These are phyloP conservation scores for Dinocampus coccinellae DNA, from an alignment of 2,888 invertebrate genomes.

Conservation along the genomic window DNA sequence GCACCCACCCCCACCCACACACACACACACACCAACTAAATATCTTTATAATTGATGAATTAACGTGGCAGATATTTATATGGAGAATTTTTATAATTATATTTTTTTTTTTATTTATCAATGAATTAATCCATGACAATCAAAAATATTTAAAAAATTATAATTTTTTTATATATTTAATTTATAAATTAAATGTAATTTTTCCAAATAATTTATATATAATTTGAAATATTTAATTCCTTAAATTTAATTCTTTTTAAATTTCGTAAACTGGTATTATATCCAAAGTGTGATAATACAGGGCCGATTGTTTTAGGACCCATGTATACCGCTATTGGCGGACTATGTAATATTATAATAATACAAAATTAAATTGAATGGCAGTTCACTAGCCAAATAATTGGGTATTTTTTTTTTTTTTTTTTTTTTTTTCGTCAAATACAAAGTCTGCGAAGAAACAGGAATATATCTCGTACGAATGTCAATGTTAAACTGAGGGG, in stretches of 20 bases:
- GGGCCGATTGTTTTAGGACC: slow-evolving; percentile 58
- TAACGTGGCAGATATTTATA: too few species aligned
- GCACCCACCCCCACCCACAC: too few species aligned
- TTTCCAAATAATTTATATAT: background rate
- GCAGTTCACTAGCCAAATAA: slow-evolving; percentile 27
- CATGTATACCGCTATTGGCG: slow-evolving; percentile 56
- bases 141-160: too few species aligned
- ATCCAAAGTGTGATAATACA: slow-evolving; percentile 55
- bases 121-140: too few species aligned
- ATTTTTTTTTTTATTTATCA: background rate
- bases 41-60: too few species aligned
- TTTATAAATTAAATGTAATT: background rate
- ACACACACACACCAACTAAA: too few species aligned
- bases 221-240: slow-evolving; percentile 46
- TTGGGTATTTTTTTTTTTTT: background rate
- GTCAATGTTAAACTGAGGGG: slow-evolving; percentile 62
- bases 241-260: slow-evolving; percentile 61
- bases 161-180: too few species aligned
- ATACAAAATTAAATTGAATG: background rate
- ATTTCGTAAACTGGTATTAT: slow-evolving; percentile 57
- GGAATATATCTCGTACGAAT: slow-evolving; percentile 51
- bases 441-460: background rate
- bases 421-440: background rate
- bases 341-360: background rate
- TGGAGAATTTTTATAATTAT: too few species aligned